Evolutionary conservation across 2,113 vertebrate genomes (phyloP), one percentile per base, ranked within the genome.

Genomic region (Machaerirhynchus nigripectus): DNA sequence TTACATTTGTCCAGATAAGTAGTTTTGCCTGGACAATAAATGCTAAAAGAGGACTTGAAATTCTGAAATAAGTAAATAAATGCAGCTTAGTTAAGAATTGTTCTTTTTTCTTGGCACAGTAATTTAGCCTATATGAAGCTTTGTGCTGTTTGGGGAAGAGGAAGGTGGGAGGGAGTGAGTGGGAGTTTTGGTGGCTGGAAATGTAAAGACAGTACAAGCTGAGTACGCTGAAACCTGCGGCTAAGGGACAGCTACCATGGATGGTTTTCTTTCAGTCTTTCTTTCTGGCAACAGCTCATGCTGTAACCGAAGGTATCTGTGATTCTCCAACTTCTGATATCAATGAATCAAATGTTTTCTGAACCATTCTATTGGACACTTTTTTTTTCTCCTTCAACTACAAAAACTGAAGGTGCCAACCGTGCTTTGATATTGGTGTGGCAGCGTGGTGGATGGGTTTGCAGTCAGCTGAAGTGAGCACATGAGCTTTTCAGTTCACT

Each of bases 181-280:
- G 61, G 78, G 84, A 92, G 87, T 90, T 96, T 56, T 81, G 79
- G 92, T 81, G 77, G 79, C 81, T 94, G 73, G 89, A 93, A 98
- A 97, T 92, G 97, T 97, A 95, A 97, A 95, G 98, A 98, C 56
- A 89, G 40, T 68, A 64, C 14, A 3, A 79, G 53, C 85, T 42
- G 81, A 91, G 82, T 76, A 69, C 0, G 3, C 70, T 65, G 81
- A 75, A 94, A 52, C 42, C 87, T 46, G 35, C 4, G 2, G 44
- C 4, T 14, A 73, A 50, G 68, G 56, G 47, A 70, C 90, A 63
- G 42, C 76, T 83, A 16, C 76, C 4, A 2, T 11, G 35, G 56
- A 19, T 70, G 24, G 30, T 47, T 94, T 78, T 60, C 67, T 39
- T 70, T 57, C 18, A 61, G 20, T 27, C 59, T 69, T 49, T 42